Percentiles rank a stretch among this genome's conserved stretches.
These are phyloP conservation scores for Lacerta bilineata DNA, from an alignment of 2,797 vertebrate species.

Conservation along the genomic window DNA sequence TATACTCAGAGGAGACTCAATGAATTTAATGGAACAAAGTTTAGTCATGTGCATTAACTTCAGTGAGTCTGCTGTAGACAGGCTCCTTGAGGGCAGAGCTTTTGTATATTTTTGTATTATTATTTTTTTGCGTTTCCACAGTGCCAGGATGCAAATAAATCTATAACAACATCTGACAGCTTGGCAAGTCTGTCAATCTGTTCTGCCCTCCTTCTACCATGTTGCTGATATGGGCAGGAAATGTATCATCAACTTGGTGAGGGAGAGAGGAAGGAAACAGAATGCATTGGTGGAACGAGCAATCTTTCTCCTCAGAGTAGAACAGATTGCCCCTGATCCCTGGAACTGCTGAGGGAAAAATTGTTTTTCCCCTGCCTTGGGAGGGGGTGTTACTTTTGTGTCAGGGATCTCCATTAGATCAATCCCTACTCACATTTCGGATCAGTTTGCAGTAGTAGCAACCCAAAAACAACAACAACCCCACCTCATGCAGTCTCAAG, in stretches of 20 bases:
- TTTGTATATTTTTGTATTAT: too few species aligned
- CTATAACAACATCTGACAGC: neutral
- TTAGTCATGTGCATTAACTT: too few species aligned
- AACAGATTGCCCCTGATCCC: neutral
- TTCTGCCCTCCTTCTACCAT: neutral
- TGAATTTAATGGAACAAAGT: too few species aligned
- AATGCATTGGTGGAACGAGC: neutral
- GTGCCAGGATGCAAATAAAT: neutral
- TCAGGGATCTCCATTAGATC: neutral
- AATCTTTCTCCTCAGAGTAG: neutral
- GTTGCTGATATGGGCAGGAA: neutral
- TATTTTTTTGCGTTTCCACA: neutral
- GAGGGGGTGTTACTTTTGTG: neutral
- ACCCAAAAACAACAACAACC: neutral
- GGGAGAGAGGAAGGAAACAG: neutral
- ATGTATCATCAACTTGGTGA: neutral
- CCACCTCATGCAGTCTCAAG: neutral
- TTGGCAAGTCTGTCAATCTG: neutral
- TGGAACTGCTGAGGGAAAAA: neutral
- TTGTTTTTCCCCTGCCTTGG: neutral
- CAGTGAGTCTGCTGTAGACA: too few species aligned
- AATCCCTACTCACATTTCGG: neutral
- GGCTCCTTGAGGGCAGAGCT: neutral
- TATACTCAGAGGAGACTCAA: too few species aligned
- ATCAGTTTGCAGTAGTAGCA: neutral